Percentiles rank a stretch among this genome's conserved stretches.
Conservation (phyloP, 37 sponge, comb jelly and placozoan species). For the Lycopodina hypogea region DNA sequence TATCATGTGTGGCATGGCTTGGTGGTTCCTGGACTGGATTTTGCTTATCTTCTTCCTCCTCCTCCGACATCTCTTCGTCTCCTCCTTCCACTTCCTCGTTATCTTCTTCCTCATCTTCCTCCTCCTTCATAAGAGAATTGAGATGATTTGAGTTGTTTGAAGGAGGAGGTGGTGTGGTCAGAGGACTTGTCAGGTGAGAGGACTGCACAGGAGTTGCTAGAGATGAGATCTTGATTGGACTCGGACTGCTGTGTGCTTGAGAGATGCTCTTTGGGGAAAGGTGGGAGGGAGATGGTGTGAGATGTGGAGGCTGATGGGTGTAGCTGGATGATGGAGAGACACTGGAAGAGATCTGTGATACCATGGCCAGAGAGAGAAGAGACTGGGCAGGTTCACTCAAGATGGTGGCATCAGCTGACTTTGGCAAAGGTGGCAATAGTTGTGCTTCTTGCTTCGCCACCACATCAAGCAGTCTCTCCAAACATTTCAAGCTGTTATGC, state of each 20-base stretch:
- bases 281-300: too few relatives aligned
- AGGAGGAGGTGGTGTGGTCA: not conserved
- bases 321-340: not conserved
- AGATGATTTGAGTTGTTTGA: not conserved
- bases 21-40: not conserved
- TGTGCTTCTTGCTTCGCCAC: not conserved
- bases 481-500: not conserved
- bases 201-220: not conserved
- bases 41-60: constrained; percentile 4
- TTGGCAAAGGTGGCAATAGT: not conserved
- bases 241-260: too few relatives aligned
- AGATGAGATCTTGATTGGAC: not conserved
- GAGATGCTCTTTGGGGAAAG: too few relatives aligned
- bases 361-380: constrained; percentile 4
- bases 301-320: not conserved
- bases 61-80: constrained; percentile 10
- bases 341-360: not conserved
- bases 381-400: constrained; percentile 14
- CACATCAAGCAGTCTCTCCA: constrained; percentile 15
- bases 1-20: too few relatives aligned
- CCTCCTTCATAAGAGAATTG: not conserved
- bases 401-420: not conserved
- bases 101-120: not conserved
- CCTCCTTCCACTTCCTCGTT: not conserved
- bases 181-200: constrained; percentile 3